Percentiles rank a stretch among this genome's conserved stretches.
phyloP scores from a whole-genome alignment of 2,113 vertebrate species.

The Tautogolabrus adspersus region DNA sequence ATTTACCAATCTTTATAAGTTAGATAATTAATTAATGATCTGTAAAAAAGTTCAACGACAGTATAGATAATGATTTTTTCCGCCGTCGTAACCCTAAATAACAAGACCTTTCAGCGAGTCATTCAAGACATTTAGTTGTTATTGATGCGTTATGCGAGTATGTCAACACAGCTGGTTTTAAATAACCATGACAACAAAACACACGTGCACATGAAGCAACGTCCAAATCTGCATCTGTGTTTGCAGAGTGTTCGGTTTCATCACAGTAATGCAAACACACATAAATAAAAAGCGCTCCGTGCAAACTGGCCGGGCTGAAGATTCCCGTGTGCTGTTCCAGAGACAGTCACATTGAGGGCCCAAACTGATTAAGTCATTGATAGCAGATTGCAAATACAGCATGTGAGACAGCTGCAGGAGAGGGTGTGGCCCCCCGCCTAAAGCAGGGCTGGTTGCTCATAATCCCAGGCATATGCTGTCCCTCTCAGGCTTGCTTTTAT shows the following conservation, averaged over 20 bases:
- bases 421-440: conserved; percentile 76
- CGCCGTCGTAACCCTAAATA: background rate
- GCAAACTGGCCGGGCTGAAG: conserved; percentile 8
- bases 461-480: conserved; percentile 82
- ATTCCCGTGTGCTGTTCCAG: conserved; percentile 19
- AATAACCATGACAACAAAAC: conserved; percentile 27
- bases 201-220: conserved; percentile 9
- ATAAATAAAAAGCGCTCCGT: background rate
- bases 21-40: too few species aligned
- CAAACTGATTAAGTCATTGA: conserved; percentile 81
- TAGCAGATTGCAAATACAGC: conserved; percentile 78
- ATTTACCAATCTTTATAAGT: too few species aligned
- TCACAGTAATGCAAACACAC: background rate
- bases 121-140: background rate
- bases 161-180: background rate
- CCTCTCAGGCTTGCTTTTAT: conserved; percentile 79
- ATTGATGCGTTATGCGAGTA: background rate
- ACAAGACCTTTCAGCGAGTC: background rate
- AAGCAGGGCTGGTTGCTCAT: conserved; percentile 75
- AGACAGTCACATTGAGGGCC: conserved; percentile 40
- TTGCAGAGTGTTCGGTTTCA: conserved; percentile 22
- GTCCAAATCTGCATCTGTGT: conserved; percentile 2
- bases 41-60: background rate
- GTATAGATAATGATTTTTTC: background rate
- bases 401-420: conserved; percentile 80